Evolutionary conservation across 2,888 invertebrate species (phyloP).

Genomic region (Allacma fusca): DNA sequence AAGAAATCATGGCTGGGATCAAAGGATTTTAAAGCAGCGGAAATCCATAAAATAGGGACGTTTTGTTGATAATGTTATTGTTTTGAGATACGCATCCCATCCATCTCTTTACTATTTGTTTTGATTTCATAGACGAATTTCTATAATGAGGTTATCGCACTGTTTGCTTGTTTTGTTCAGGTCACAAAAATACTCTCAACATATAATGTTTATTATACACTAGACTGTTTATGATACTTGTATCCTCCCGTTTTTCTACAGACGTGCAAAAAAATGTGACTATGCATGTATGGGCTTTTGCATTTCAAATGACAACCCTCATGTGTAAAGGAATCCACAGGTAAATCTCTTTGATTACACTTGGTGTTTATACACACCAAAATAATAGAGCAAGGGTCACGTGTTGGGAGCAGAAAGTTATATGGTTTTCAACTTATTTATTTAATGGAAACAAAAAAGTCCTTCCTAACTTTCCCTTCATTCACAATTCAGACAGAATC

Average conservation of each 20-base stretch:
- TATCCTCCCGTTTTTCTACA: no score
- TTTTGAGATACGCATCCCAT: not conserved
- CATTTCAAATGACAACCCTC: no score
- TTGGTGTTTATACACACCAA: not conserved
- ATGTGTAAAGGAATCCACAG: no score
- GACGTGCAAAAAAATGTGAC: no score
- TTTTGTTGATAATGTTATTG: not conserved
- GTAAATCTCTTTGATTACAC: no score
- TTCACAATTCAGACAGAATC: constrained; percentile 16
- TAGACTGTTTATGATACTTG: no score
- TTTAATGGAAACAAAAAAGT: constrained; percentile 12
- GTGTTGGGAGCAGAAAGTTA: constrained; percentile 16
- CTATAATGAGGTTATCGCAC: constrained; percentile 16
- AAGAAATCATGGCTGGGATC: not conserved
- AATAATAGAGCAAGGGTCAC: constrained; percentile 16
- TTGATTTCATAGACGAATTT: not conserved
- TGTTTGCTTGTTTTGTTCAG: not conserved
- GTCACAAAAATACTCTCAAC: not conserved
- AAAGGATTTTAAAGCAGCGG: not conserved
- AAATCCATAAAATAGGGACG: constrained; percentile 6
- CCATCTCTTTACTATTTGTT: not conserved
- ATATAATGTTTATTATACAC: no score
- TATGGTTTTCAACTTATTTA: not conserved
- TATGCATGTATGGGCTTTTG: no score
- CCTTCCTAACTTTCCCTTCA: constrained; percentile 8